Evolutionary conservation across 2,113 vertebrate species (phyloP).

Genomic region (Rhea americana): DNA sequence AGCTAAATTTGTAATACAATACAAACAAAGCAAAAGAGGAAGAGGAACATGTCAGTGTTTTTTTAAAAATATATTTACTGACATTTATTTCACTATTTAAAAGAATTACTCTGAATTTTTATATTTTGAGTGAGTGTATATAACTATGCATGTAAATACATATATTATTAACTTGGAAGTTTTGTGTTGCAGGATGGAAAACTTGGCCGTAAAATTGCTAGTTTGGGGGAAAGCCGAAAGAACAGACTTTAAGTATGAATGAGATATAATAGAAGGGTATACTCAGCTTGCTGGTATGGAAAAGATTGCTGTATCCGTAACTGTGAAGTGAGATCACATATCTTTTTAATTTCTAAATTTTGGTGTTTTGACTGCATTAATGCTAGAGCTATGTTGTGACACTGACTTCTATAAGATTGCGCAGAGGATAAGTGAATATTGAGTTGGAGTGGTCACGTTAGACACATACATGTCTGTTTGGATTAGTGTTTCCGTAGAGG

Average conservation of each 20-base stretch:
- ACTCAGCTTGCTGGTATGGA: neutral
- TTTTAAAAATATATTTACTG: too few relatives aligned
- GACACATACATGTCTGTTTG: neutral
- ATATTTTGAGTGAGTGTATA: neutral
- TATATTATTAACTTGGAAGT: neutral
- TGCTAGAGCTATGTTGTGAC: neutral
- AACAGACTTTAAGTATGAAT: neutral
- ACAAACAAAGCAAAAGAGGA: neutral
- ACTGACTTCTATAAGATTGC: neutral
- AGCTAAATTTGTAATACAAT: neutral
- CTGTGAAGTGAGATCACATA: neutral
- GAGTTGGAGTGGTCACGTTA: neutral
- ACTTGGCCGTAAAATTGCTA: neutral
- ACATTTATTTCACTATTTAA: too few relatives aligned
- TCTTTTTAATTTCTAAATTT: neutral
- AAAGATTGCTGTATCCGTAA: neutral
- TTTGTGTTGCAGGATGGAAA: neutral
- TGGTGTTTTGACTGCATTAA: neutral
- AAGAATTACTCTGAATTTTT: neutral
- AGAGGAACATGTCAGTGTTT: neutral
- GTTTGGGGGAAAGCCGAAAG: neutral
- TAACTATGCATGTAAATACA: neutral
- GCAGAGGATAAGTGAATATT: neutral
- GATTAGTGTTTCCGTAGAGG: neutral
- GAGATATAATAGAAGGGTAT: neutral